phyloP scores from a whole-genome alignment of 92 coral and sea anemone genomes.

The Epizoanthus rinbou region DNA sequence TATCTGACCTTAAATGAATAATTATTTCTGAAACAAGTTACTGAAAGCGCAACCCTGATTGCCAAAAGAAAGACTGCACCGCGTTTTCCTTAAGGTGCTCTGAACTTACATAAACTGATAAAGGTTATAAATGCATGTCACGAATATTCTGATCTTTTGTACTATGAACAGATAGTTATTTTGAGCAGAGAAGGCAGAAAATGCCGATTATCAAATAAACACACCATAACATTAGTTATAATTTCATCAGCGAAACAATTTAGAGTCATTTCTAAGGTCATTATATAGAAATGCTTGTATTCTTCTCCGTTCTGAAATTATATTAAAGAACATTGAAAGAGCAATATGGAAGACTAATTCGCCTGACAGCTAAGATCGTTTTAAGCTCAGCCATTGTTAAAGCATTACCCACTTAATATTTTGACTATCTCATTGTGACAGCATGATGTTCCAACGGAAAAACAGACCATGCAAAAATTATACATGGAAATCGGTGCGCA shows the following conservation, averaged over 20 bases:
- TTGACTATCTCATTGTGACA: conserved; percentile 6
- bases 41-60: no score
- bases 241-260: conserved; percentile 9
- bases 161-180: conserved; percentile 6
- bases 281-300: not conserved
- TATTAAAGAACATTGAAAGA: not conserved
- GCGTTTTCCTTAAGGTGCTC: no score
- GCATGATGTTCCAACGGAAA: no score
- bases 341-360: not conserved
- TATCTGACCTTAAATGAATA: not conserved
- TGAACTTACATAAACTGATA: no score
- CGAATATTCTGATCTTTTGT: no score
- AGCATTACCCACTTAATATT: not conserved
- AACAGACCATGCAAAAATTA: not conserved
- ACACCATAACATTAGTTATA: conserved; percentile 21
- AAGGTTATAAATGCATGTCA: no score
- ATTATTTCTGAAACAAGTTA: not conserved
- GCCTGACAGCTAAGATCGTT: not conserved
- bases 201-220: conserved; percentile 11
- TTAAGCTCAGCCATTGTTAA: not conserved
- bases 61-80: no score
- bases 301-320: not conserved
- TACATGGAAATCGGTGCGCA: not conserved
- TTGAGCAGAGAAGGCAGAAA: not conserved
- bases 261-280: not conserved